Conservation (phyloP, 2,113 vertebrate genomes). For the Diadophis punctatus region DNA sequence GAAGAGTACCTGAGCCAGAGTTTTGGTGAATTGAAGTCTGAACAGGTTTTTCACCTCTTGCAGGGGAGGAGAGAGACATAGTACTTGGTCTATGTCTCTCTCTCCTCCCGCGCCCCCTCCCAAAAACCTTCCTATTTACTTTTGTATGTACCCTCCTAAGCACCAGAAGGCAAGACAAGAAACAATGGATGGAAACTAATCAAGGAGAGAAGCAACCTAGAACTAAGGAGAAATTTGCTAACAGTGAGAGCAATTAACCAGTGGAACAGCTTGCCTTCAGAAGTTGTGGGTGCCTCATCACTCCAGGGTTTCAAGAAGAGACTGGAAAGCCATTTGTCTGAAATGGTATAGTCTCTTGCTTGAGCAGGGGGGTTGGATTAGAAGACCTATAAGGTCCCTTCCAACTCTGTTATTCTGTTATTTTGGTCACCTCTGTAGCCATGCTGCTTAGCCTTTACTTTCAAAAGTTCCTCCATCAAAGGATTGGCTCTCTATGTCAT, state of each 20-base stretch:
- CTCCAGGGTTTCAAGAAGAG: not conserved
- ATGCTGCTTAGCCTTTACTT: not conserved
- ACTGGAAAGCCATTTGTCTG: not conserved
- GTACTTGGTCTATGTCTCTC: not conserved
- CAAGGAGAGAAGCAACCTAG: not conserved
- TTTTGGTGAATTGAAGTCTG: not conserved
- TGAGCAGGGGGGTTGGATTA: not conserved
- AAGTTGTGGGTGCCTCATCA: not conserved
- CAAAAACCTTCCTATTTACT: not conserved
- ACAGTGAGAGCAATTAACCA: not conserved
- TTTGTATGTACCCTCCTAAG: not conserved
- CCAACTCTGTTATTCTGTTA: not conserved
- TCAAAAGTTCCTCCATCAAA: not conserved
- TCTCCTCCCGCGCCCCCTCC: accelerated
- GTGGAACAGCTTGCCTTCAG: not conserved
- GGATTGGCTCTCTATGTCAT: not conserved
- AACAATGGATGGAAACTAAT: not conserved
- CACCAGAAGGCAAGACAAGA: not conserved
- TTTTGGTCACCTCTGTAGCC: not conserved
- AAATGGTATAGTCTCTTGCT: not conserved
- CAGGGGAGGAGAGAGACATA: no score
- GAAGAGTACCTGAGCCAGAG: not conserved
- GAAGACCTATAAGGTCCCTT: not conserved
- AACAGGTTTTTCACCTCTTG: not conserved
- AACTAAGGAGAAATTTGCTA: not conserved